Evolutionary conservation across 2,888 invertebrate genomes (phyloP).

Genomic region (Eupithecia subfuscata): DNA sequence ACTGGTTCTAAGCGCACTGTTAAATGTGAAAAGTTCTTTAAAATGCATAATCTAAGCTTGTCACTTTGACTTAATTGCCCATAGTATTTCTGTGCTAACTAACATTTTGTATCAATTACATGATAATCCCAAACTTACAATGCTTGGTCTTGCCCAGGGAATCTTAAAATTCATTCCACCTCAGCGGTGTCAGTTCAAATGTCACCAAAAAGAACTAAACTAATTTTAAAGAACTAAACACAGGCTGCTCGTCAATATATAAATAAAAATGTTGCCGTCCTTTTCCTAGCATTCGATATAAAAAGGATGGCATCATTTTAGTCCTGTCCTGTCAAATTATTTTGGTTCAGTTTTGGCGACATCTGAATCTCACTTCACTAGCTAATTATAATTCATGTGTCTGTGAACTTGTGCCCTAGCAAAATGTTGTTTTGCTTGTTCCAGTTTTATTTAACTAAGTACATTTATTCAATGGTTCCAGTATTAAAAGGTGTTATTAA

Average conservation of each 20-base stretch:
- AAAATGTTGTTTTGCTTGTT: constrained; percentile 4
- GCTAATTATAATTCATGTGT: not conserved
- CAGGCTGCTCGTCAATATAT: no score
- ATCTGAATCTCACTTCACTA: not conserved
- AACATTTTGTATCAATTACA: not conserved
- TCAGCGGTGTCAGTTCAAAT: no score
- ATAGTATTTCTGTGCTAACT: not conserved
- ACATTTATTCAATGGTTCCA: not conserved
- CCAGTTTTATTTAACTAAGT: not conserved
- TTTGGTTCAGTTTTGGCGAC: no score
- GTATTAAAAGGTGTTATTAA: not conserved
- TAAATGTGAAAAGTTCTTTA: not conserved
- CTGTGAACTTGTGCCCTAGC: not conserved
- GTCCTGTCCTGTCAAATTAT: no score
- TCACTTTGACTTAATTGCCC: not conserved
- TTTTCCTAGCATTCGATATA: no score
- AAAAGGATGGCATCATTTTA: no score
- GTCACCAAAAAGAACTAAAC: no score
- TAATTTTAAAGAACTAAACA: no score
- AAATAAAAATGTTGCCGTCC: no score
- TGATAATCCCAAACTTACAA: not conserved
- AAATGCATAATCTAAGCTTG: not conserved
- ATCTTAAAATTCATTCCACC: not conserved
- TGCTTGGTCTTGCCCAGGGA: not conserved
- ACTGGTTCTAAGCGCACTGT: no score